Evolutionary conservation across 1,140 invertebrate genomes (phyloP).

Genomic region (Microplitis demolitor): DNA sequence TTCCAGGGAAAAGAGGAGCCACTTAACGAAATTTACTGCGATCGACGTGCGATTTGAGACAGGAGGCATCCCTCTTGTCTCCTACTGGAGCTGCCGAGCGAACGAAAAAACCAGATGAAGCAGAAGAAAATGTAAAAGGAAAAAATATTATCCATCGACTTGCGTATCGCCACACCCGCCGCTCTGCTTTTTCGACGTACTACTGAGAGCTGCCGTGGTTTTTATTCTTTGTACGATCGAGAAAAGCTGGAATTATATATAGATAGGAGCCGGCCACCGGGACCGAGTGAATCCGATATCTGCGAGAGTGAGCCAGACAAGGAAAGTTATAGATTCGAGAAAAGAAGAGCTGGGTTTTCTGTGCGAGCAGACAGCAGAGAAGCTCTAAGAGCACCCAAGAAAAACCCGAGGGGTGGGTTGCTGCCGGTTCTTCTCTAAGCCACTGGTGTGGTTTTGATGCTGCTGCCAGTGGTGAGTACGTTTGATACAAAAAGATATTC

Average conservation of each 20-base stretch:
- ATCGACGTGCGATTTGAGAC: slow-evolving; percentile 3
- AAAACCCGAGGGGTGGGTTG: slow-evolving; percentile 12
- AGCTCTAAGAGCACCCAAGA: slow-evolving; percentile 20
- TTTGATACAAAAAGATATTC: slow-evolving; percentile 35
- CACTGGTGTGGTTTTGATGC: no score
- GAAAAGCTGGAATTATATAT: slow-evolving; percentile 29
- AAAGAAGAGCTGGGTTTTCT: slow-evolving; percentile 29
- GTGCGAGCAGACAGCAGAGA: background rate
- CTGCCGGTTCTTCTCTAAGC: background rate
- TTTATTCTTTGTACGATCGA: slow-evolving; percentile 22
- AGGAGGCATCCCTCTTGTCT: background rate
- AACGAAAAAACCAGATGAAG: background rate
- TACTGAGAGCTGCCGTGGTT: background rate
- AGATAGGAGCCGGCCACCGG: slow-evolving; percentile 21
- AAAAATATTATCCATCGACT: slow-evolving; percentile 15
- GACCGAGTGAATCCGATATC: slow-evolving; percentile 25
- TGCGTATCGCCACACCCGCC: slow-evolving; percentile 10
- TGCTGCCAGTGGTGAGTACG: background rate
- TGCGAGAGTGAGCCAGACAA: slow-evolving; percentile 28
- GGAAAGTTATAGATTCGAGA: slow-evolving; percentile 30
- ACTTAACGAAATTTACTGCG: slow-evolving; percentile 12
- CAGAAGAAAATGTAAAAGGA: background rate
- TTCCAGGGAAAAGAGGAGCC: background rate
- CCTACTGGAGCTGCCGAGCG: no score
- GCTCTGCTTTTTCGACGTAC: slow-evolving; percentile 22